Base-by-base conservation (phyloP, 2,113 vertebrate genomes). In the Labeo catla region DNA sequence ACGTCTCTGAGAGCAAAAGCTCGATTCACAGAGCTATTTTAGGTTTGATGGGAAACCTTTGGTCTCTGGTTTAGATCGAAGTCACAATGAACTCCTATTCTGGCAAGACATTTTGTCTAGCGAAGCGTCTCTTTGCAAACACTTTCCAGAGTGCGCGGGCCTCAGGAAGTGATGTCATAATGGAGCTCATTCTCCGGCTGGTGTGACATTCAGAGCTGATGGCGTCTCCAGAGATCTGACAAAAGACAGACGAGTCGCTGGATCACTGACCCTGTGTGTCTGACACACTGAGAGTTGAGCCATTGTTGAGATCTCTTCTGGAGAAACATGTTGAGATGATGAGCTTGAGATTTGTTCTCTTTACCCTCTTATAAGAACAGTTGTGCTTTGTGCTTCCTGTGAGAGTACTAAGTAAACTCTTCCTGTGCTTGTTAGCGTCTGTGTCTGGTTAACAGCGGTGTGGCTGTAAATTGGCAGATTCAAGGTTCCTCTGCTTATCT, bases 101-200 rank as follows among this genome's bases (percentile, higher is more conserved):
- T 77, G 70, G 76, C 74, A 36, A 23, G 70, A 73, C 63, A 16
- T 68, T 50, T 15, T 87, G 57, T 59, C 57, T 19, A 59, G 19
- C 19, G 21, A 19, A 21, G 57, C 57, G 52, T 79, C 80, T 13
- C 84, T 89, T 59, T 76, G 36, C 87, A 81, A 84, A 86, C 77
- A 78, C 84, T 89, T 85, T 89, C 89, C 89, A 89, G 87, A 76
- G 77, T n/a, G 61, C 45, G 28, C 9, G 28, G 66, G n/a, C n/a
- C 45, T 57, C 90, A 88, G 90, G 90, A 91, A 88, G 88, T 89
- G 85, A 91, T 76, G 87, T 91, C 87, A 89, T 88, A 87, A 86
- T 86, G 76, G 74, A 83, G 61, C 66, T 87, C 86, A 57, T 88
- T 89, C 88, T 87, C 88, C 63, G 63, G 70, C 59, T 39, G 65